Evolutionary conservation across 2,797 vertebrate genomes (phyloP), one percentile per base, ranked within the genome.

Genomic region (Tolypeutes matacus): DNA sequence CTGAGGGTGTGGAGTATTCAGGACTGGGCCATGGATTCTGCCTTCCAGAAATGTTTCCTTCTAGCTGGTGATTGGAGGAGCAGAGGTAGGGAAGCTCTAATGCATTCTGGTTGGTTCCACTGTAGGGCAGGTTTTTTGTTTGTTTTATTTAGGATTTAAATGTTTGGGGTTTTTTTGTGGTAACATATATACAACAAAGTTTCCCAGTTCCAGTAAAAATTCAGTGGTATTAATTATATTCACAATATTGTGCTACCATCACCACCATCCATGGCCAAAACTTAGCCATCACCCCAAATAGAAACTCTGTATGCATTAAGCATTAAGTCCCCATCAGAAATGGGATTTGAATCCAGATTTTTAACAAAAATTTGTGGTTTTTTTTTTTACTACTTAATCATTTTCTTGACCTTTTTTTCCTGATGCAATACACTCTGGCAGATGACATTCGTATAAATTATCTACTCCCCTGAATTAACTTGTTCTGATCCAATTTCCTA

Each of bases 41-140:
- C 21, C 34, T 94, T 94, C 34, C 67, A 93, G n/a, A 31, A 17
- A 72, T 31, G 5, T 0, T 77, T 96, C 36, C 29, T 96, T 88
- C 34, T 17, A 34, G 56, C 46, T 72, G 25, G 21, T 85, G n/a
- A 73, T 89, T 27, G 82, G 56, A 93, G 77, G n/a, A 73, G 89
- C 31, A 85, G 53, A 92, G 77, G n/a, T 11, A 65, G 36, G 53
- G 18, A 64, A 56, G 62, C 64, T 86, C 15, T 86, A 56, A 56
- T 39, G 46, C 64, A 56, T 72, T 67, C 62, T 89, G 56, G 14
- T 75, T 58, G 64, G 18, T 67, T 84, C 53, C 23, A 62, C 31
- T 46, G 20, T 49, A 65, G 53, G 31, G 51, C n/a, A 69, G n/a
- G 7, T 75, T 94, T 83, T 72, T 46, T 86, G 9, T 53, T 53